A percentile compares a stretch with the other conserved stretches of the same genome.
Conservation (phyloP, 2,888 invertebrate species). For the Herminia tarsipennalis region DNA sequence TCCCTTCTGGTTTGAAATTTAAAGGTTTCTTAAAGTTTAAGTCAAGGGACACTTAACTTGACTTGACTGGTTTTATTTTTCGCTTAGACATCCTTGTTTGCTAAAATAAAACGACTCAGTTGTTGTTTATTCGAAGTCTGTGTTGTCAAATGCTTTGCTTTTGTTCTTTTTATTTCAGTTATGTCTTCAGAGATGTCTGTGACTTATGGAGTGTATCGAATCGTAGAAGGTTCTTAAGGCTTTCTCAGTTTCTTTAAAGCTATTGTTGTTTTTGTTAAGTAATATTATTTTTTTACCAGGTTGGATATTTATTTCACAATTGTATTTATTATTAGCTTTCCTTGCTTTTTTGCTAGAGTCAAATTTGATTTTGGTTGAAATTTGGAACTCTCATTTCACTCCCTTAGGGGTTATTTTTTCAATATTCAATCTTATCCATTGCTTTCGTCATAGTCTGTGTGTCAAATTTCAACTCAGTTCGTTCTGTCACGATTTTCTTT, state of each 20-base stretch:
- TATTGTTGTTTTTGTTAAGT: neutral
- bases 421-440: too few relatives aligned
- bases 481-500: too few relatives aligned
- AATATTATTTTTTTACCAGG: neutral
- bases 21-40: neutral
- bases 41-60: neutral
- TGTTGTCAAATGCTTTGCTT: neutral
- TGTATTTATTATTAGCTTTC: too few relatives aligned
- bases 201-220: neutral
- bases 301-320: too few relatives aligned
- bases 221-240: neutral
- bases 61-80: neutral
- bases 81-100: neutral
- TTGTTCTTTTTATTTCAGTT: neutral
- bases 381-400: too few relatives aligned
- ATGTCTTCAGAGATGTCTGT: neutral
- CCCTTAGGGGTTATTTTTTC: too few relatives aligned
- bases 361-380: too few relatives aligned
- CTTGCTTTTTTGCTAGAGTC: too few relatives aligned
- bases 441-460: too few relatives aligned
- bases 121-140: neutral
- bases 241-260: neutral
- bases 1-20: neutral
- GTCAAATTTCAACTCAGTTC: too few relatives aligned
- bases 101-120: conserved; percentile 1